These are phyloP conservation scores for Steromphala cineraria DNA, from an alignment of 2,888 invertebrate species.

Conservation along the genomic window DNA sequence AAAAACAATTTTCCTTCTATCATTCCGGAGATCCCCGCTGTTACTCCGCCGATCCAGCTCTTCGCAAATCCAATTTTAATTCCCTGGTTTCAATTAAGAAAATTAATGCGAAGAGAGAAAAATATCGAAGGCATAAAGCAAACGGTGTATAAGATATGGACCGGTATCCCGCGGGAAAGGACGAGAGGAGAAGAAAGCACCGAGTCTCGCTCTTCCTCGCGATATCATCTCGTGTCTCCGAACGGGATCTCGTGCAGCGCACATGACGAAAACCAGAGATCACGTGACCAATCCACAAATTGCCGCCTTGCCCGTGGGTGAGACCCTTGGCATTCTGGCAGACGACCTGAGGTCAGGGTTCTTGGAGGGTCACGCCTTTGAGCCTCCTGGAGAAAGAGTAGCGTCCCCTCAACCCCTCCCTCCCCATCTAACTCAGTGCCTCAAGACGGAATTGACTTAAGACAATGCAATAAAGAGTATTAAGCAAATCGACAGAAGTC, in stretches of 20 bases:
- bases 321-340: not conserved
- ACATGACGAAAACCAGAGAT: slow-evolving; percentile 29
- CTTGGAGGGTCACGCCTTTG: not conserved
- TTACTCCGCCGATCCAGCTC: not conserved
- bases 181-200: slow-evolving; percentile 23
- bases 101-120: slow-evolving; percentile 31
- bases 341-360: not conserved
- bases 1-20: slow-evolving; percentile 32
- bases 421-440: not conserved
- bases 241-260: slow-evolving; percentile 14
- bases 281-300: slow-evolving; percentile 23
- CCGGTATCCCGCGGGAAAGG: not conserved
- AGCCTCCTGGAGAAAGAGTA: not conserved
- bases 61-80: slow-evolving; percentile 33
- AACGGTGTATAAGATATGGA: slow-evolving; percentile 29
- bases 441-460: not conserved
- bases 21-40: slow-evolving; percentile 26
- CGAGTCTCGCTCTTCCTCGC: slow-evolving; percentile 9
- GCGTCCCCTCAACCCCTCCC: not conserved
- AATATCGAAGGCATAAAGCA: slow-evolving; percentile 29
- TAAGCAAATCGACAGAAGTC: not conserved
- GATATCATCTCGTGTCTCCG: slow-evolving; percentile 24
- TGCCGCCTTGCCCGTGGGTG: slow-evolving; percentile 22
- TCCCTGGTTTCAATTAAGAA: slow-evolving; percentile 34
- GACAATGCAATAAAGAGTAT: slow-evolving; percentile 17